Base-by-base conservation (phyloP, 2,888 invertebrate genomes). In the Emmelina monodactyla region DNA sequence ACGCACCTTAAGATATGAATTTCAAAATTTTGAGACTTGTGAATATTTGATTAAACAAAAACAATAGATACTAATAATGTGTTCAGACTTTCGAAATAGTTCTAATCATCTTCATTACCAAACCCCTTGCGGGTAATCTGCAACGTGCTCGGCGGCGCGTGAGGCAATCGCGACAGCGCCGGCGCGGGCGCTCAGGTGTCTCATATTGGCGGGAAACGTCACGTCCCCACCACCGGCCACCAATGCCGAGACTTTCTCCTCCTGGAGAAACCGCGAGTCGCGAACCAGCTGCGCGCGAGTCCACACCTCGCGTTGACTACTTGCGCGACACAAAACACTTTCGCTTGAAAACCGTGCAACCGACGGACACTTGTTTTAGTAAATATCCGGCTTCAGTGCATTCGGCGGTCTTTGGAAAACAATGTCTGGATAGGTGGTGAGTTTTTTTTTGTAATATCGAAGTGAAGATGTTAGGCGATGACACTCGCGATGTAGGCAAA, bases 211-310 rank as follows among this genome's bases (percentile, higher is more conserved):
- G 58, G 44, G 50, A n/a, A 49, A 70, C 75, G 73, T 71, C 71
- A 72, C 54, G 58, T 58, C 66, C 70, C 73, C 78, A 50, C 67
- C 61, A 57, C 52, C 43, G 46, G 46, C 43, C 66, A 49, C 73
- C 75, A 76, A 71, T 73, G 75, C 69, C 79, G 62, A 67, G 67
- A 80, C 80, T 81, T 81, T 81, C 80, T 79, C 79, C 72, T 75
- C 71, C 55, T 54, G 62, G 68, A 65, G 72, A 68, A 67, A 64
- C 71, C 64, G 55, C 32, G 35, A 40, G 40, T 28, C 39, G 28
- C 59, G 53, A 59, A 57, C 55, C 53, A 66, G 55, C 62, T 58
- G 72, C 71, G 69, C 62, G 65, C 70, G 64, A 64, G 65, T 53
- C 69, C 61, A 66, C 57, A 70, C 69, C 55, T 61, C 71, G 52